A percentile compares a stretch with the other conserved stretches of the same genome.
Conservation (phyloP, 2,888 invertebrate genomes). For the Sicus ferrugineus region DNA sequence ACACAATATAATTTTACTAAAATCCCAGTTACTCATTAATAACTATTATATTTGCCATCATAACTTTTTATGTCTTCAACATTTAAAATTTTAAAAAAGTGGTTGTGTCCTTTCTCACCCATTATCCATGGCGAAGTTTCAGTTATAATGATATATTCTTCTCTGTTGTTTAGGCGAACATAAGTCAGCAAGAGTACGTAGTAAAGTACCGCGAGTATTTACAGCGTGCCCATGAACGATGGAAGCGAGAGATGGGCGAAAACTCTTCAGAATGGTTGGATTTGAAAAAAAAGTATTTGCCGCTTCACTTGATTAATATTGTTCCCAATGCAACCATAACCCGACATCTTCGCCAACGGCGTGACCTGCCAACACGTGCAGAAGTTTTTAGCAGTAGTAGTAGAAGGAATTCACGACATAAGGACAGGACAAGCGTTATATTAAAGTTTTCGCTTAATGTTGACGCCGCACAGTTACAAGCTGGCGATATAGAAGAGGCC, state of each 20-base stretch:
- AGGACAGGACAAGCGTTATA: constrained; percentile 46
- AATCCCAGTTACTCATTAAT: neutral
- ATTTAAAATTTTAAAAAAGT: neutral
- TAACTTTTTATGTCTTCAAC: neutral
- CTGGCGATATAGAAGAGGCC: constrained; percentile 57
- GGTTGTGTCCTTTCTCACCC: neutral
- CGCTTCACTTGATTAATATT: constrained; percentile 53
- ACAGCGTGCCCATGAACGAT: constrained; percentile 59
- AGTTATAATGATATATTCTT: neutral
- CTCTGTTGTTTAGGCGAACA: constrained; percentile 69
- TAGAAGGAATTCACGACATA: neutral
- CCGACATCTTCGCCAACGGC: constrained; percentile 31
- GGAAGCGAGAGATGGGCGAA: constrained; percentile 39
- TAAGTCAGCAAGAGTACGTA: constrained; percentile 72
- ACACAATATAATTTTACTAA: neutral
- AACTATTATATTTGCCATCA: neutral
- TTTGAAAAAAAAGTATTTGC: constrained; percentile 39
- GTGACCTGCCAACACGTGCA: neutral
- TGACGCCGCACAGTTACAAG: constrained; percentile 41
- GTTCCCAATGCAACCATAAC: constrained; percentile 45
- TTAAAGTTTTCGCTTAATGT: constrained; percentile 50
- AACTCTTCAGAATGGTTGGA: constrained; percentile 23
- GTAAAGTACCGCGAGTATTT: constrained; percentile 71
- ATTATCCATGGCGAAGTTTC: neutral
- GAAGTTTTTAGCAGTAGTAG: too few relatives aligned